Evolutionary conservation across 2,797 vertebrate species (phyloP), one percentile per base, ranked within the genome.

Genomic region (Amniataba percoides): DNA sequence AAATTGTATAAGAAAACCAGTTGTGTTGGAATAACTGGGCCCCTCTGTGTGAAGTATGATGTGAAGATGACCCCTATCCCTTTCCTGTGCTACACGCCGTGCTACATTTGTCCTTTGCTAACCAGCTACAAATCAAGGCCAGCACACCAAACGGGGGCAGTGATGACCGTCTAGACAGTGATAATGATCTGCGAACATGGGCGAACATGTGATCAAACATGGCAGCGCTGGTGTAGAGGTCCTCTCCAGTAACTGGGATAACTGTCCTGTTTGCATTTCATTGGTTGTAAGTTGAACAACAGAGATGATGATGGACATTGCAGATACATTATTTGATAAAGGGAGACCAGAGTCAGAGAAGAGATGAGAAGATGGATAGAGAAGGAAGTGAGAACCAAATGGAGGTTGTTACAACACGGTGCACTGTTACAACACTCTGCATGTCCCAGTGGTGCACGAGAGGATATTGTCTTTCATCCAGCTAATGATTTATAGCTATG

Each of bases 171-270:
- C 91, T 93, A 93, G 91, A 92, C 92, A 0, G 9, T 36, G 80
- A 80, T 93, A 92, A 92, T 86, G 92, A 94, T 93, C 87, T 66
- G 75, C 61, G 72, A 61, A 67, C 88, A 87, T 81, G 87, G 57
- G 75, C 64, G 72, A 61, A 67, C 88, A 87, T 81, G 87, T 72
- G 74, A 85, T 70, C 77, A 80, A 72, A 84, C 75, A 74, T 72
- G 68, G 31, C 60, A 51, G 16, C 53, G 56, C 60, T 60, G 63
- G 19, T 0, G n/a, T 39, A 51, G 34, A 36, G 18, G 23, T 58
- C 31, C 42, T 34, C 27, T 62, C 34, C 36, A 18, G 48, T 39
- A 49, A 53, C 48, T 42, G 59, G 57, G 77, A 61, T 74, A 70
- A 70, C 43, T 65, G 61, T 56, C 34, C 36, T 45, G 57, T 69